phyloP scores from a whole-genome alignment of 1,140 invertebrate genomes.

The Probaryconus sp. region DNA sequence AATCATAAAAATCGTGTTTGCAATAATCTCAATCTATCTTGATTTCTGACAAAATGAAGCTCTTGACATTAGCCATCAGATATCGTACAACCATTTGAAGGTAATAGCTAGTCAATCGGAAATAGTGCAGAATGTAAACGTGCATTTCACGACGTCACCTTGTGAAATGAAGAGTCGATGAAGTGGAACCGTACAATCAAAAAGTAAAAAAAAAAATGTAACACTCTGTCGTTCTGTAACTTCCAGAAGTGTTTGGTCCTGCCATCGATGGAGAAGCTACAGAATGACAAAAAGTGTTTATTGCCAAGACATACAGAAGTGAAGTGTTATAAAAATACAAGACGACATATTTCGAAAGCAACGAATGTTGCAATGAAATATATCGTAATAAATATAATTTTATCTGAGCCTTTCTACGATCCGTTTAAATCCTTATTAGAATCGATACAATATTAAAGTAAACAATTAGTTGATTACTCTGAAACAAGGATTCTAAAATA shows the following conservation, averaged over 20 bases:
- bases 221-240: background rate
- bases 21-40: background rate
- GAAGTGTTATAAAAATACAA: too few species aligned
- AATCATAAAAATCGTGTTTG: background rate
- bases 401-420: too few species aligned
- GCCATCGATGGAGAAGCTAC: background rate
- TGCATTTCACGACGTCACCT: constrained; percentile 20
- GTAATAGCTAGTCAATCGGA: constrained; percentile 28
- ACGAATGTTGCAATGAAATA: too few species aligned
- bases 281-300: background rate
- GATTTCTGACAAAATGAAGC: too few species aligned
- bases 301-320: too few species aligned
- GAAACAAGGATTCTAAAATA: too few species aligned
- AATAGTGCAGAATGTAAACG: constrained; percentile 20
- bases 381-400: too few species aligned
- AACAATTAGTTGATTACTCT: too few species aligned
- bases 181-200: constrained; percentile 11
- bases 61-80: constrained; percentile 13
- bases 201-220: constrained; percentile 26
- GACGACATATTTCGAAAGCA: too few species aligned
- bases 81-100: constrained; percentile 6
- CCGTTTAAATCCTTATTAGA: too few species aligned
- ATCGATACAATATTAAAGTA: too few species aligned
- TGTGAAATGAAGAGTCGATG: constrained; percentile 12
- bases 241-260: too few species aligned